phyloP scores from a whole-genome alignment of 2,797 vertebrate genomes.

The Petrocephalus sullivani region DNA sequence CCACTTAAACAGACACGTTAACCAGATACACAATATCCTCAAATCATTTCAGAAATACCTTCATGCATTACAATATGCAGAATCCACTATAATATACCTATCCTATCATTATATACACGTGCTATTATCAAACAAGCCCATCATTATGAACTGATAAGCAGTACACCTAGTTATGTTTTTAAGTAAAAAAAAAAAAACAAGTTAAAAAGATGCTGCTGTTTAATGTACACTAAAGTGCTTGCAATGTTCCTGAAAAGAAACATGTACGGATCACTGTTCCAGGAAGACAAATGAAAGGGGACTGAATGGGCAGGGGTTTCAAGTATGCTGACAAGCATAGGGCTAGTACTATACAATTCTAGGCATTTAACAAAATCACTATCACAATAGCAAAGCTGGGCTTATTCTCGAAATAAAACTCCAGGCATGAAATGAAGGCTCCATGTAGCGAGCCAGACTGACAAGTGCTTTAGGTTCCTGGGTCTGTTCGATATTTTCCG shows the following conservation, averaged over 20 bases:
- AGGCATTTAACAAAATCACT: neutral
- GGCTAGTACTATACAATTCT: neutral
- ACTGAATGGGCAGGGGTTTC: neutral
- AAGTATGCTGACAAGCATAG: neutral
- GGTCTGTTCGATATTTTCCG: neutral
- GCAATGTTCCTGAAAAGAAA: neutral
- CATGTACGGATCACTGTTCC: neutral
- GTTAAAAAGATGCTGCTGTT: neutral
- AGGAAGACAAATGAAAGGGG: neutral
- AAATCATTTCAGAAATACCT: neutral
- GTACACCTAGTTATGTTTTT: neutral
- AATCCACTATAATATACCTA: neutral
- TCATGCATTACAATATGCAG: constrained; percentile 17
- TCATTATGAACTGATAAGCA: neutral
- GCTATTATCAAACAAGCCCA: neutral
- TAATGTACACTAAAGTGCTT: constrained; percentile 17
- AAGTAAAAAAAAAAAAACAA: neutral
- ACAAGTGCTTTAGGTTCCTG: neutral
- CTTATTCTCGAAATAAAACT: neutral
- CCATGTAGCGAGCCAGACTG: neutral
- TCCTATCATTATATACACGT: neutral
- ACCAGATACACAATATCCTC: neutral
- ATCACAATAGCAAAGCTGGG: neutral
- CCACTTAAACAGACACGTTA: neutral
- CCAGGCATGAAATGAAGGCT: neutral